phyloP scores from a whole-genome alignment of 2,113 vertebrate genomes.

The human (Homo sapiens) region DNA sequence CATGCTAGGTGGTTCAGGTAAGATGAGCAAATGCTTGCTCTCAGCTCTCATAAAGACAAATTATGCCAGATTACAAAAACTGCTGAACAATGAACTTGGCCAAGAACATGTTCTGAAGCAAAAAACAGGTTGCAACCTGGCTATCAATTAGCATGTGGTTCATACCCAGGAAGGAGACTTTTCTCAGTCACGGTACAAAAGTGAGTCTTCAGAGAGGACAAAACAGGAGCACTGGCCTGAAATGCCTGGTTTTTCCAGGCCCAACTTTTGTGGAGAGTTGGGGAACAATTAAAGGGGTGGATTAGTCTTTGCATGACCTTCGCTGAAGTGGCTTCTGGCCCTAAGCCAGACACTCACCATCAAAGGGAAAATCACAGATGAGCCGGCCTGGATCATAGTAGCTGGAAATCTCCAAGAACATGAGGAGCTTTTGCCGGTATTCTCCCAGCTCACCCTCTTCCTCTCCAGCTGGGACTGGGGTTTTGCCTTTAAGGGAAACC shows the following conservation, averaged over 20 bases:
- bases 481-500: conserved; percentile 75
- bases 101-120: background rate
- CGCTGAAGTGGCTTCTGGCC: background rate
- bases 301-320: background rate
- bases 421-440: conserved; percentile 92
- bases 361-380: conserved; percentile 98
- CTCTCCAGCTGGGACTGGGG: conserved; percentile 89
- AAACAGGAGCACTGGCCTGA: background rate
- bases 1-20: background rate
- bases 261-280: too few species aligned
- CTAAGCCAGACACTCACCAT: conserved; percentile 88
- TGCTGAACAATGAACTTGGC: background rate
- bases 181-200: background rate
- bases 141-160: background rate
- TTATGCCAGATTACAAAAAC: background rate
- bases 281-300: background rate
- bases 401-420: conserved; percentile 92
- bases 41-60: background rate
- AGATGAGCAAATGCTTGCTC: background rate
- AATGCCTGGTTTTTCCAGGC: background rate
- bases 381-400: conserved; percentile 93
- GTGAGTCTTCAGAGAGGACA: background rate
- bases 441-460: conserved; percentile 94
- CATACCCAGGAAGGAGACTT: background rate
- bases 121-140: background rate